phyloP scores from a whole-genome alignment of 2,113 vertebrate genomes.

The Oreotrochilus melanogaster region DNA sequence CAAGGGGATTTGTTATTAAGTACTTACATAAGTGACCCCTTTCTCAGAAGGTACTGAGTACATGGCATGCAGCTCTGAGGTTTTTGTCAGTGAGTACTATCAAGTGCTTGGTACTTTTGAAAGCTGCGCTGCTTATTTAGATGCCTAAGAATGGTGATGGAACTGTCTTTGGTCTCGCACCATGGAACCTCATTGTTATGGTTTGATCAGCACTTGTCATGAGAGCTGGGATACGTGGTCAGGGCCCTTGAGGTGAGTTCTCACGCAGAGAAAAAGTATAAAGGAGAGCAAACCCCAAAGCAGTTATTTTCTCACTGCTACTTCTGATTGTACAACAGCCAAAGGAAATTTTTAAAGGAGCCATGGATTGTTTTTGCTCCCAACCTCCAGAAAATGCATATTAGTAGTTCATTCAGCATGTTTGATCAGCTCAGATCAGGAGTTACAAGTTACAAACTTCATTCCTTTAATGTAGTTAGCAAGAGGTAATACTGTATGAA shows the following conservation, averaged over 20 bases:
- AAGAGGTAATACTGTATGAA: neutral
- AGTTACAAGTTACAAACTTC: neutral
- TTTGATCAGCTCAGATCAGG: neutral
- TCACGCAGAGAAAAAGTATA: accelerated
- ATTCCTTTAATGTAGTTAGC: neutral
- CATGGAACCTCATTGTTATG: neutral
- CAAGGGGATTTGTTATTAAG: neutral
- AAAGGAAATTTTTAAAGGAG: neutral
- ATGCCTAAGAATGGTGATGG: neutral
- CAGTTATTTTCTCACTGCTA: neutral
- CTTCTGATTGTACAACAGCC: neutral
- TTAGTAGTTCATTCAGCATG: neutral
- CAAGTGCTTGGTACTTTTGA: neutral
- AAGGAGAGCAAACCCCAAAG: neutral
- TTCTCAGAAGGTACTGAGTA: neutral
- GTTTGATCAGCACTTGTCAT: neutral
- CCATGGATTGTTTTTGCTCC: neutral
- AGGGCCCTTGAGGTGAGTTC: neutral
- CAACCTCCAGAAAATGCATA: neutral
- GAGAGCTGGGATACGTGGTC: neutral
- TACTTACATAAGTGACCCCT: accelerated
- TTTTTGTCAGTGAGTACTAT: neutral
- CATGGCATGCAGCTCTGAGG: neutral
- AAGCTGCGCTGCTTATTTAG: neutral
- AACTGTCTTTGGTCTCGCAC: neutral